A percentile compares a stretch with the other conserved stretches of the same genome.
Conservation (phyloP, 2,888 invertebrate species). For the Drosophila histrio region DNA sequence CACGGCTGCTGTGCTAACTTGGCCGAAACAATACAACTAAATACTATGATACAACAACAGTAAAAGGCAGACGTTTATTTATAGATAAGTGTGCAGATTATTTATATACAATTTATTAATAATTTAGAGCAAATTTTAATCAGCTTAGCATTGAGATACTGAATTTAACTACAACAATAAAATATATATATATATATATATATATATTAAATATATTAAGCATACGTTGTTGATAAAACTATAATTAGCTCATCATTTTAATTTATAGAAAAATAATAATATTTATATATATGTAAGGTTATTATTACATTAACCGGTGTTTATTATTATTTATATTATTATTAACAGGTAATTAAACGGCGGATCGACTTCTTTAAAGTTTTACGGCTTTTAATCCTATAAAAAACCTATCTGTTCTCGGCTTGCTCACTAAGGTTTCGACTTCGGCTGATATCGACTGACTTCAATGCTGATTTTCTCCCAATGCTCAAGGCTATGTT, state of each 20-base stretch:
- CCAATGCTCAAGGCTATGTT: too few species aligned
- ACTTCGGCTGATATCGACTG: too few species aligned
- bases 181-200: background rate
- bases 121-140: conserved; percentile 2
- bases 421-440: too few species aligned
- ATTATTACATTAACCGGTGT: too few species aligned
- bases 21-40: background rate
- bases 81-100: background rate
- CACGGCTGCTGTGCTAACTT: conserved; percentile 44
- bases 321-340: too few species aligned
- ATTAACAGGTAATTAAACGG: too few species aligned
- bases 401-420: too few species aligned
- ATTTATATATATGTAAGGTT: too few species aligned
- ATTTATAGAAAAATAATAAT: too few species aligned
- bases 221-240: background rate
- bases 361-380: too few species aligned
- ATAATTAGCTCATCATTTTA: background rate
- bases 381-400: too few species aligned
- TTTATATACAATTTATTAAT: conserved; percentile 19
- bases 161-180: background rate
- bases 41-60: background rate
- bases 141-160: conserved; percentile 1
- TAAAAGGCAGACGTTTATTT: background rate
- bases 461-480: too few species aligned
- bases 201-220: background rate